Conservation (phyloP, 2,113 vertebrate genomes). For the Hippocampus comes region DNA sequence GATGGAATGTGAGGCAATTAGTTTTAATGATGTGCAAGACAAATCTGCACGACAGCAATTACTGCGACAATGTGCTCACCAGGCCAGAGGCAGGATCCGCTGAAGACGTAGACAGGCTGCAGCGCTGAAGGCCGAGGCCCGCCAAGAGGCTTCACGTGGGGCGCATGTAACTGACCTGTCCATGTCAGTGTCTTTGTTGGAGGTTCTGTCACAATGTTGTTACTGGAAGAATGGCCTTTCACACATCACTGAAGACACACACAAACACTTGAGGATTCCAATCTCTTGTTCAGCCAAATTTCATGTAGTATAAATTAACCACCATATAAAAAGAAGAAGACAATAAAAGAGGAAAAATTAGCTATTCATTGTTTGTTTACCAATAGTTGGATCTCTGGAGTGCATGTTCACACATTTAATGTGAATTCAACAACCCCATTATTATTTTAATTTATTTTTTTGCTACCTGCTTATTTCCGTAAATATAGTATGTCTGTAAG, state of each 20-base stretch:
- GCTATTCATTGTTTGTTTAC: too few species aligned
- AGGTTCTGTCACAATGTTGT: constrained; percentile 5
- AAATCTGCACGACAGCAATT: constrained; percentile 76
- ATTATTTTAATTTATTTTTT: too few species aligned
- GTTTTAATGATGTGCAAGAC: constrained; percentile 79
- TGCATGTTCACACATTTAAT: too few species aligned
- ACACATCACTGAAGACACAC: constrained; percentile 26
- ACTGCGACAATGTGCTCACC: constrained; percentile 67
- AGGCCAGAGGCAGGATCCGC: constrained; percentile 55
- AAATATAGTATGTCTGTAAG: too few species aligned
- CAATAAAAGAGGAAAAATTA: too few species aligned
- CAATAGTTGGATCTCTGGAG: too few species aligned
- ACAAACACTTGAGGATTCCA: not conserved
- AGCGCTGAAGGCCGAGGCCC: constrained; percentile 26
- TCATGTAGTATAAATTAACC: too few species aligned
- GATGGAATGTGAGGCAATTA: constrained; percentile 76
- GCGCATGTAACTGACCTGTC: constrained; percentile 47
- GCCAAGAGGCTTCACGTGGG: constrained; percentile 41
- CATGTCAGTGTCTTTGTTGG: constrained; percentile 25
- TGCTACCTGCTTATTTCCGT: too few species aligned
- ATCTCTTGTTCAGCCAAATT: not conserved
- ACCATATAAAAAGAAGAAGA: too few species aligned
- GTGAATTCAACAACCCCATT: too few species aligned
- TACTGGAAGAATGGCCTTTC: constrained; percentile 29
- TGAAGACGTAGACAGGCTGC: constrained; percentile 50